Evolutionary conservation across 30 jellyfish, hydroid and myxozoan genomes (phyloP).

Genomic region (Aurelia sp.): DNA sequence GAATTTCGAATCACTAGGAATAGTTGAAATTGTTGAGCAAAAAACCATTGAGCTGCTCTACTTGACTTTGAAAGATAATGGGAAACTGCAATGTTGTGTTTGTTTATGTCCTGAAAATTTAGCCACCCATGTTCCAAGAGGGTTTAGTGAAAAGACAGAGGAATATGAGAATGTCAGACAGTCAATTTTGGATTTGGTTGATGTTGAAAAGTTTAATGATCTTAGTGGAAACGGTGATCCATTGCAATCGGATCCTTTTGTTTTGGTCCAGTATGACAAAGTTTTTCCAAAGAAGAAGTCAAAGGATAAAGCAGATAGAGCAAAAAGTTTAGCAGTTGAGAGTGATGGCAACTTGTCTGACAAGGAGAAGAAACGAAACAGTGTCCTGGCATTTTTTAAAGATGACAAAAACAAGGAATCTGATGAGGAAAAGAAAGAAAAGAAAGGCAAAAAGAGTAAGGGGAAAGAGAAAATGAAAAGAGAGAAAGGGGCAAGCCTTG

Average conservation of each 20-base stretch:
- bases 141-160: constrained; percentile 27
- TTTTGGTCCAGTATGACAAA: constrained; percentile 27
- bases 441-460: constrained; percentile 12
- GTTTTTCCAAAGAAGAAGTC: constrained; percentile 25
- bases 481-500: too few species aligned
- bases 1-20: constrained; percentile 44
- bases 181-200: constrained; percentile 25
- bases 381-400: constrained; percentile 47
- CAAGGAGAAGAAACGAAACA: constrained; percentile 37
- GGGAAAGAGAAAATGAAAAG: neutral
- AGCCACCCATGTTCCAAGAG: constrained; percentile 15
- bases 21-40: constrained; percentile 45
- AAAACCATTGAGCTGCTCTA: constrained; percentile 29
- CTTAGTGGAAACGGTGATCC: constrained; percentile 34
- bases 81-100: constrained; percentile 43
- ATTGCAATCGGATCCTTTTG: constrained; percentile 6
- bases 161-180: constrained; percentile 13
- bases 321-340: constrained; percentile 20
- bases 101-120: constrained; percentile 20
- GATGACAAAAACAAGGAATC: constrained; percentile 25
- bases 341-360: constrained; percentile 30
- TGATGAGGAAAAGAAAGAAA: constrained; percentile 5
- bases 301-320: constrained; percentile 29
- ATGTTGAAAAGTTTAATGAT: constrained; percentile 37
- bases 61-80: constrained; percentile 44